Evolutionary conservation across 2,797 vertebrate genomes (phyloP).

Genomic region (Taeniopygia guttata): DNA sequence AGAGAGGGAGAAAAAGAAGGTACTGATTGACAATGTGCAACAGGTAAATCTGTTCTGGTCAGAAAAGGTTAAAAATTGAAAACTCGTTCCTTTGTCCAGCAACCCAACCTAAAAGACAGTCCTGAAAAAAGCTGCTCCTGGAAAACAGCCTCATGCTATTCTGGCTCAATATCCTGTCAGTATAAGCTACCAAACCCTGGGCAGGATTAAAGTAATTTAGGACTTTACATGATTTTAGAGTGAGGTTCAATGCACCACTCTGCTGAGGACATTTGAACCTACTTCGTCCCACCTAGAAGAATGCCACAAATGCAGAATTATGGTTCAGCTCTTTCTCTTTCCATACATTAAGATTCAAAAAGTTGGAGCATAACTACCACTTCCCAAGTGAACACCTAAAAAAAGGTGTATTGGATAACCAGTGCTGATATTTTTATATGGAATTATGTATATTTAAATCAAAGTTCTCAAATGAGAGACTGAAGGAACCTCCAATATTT

Average conservation of each 20-base stretch:
- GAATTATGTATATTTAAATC: not conserved
- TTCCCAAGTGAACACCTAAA: not conserved
- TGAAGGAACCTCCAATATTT: not conserved
- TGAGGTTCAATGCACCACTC: not conserved
- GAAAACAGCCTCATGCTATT: not conserved
- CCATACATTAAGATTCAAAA: not conserved
- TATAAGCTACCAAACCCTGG: not conserved
- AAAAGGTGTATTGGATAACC: not conserved
- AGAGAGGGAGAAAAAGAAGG: not conserved
- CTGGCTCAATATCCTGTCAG: not conserved
- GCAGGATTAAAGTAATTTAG: not conserved
- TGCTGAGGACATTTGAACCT: not conserved
- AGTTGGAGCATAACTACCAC: not conserved
- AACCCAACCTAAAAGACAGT: not conserved
- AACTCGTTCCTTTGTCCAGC: fast-evolving
- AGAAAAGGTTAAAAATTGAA: not conserved
- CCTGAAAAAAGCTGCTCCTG: not conserved
- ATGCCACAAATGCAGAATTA: not conserved
- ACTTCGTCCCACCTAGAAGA: not conserved
- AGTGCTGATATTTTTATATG: not conserved
- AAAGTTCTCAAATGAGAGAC: not conserved
- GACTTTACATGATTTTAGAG: not conserved
- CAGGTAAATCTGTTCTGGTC: not conserved
- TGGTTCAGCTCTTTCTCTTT: not conserved
- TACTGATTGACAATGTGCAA: not conserved